phyloP scores from a whole-genome alignment of 2,797 vertebrate genomes.

The Salarias fasciatus region DNA sequence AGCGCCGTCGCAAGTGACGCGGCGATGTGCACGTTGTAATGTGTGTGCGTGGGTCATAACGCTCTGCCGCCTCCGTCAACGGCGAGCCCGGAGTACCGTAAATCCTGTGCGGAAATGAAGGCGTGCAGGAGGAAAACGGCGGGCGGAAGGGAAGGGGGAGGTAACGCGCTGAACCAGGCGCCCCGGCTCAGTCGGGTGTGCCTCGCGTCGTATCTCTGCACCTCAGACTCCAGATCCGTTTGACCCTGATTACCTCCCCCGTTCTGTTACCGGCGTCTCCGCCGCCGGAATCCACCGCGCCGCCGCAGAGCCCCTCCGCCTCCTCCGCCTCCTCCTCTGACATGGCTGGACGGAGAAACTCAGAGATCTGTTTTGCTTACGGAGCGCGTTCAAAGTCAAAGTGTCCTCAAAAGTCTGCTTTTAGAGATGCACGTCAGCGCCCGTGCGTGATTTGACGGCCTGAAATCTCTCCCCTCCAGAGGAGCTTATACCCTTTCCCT shows the following conservation, averaged over 20 bases:
- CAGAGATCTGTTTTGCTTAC: too few species aligned
- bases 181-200: too few species aligned
- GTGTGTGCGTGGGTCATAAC: constrained; percentile 38
- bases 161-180: too few species aligned
- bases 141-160: too few species aligned
- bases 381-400: constrained; percentile 1
- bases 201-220: too few species aligned
- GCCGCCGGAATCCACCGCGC: too few species aligned
- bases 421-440: neutral
- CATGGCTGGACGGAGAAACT: too few species aligned
- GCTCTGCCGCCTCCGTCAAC: too few species aligned
- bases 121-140: constrained; percentile 15
- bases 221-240: constrained; percentile 17
- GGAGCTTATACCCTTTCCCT: constrained; percentile 17
- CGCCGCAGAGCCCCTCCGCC: too few species aligned
- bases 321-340: too few species aligned
- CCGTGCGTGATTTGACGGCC: constrained; percentile 22
- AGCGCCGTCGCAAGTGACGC: constrained; percentile 26
- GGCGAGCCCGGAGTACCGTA: constrained; percentile 32
- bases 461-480: constrained; percentile 15
- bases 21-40: constrained; percentile 37
- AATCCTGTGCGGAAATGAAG: constrained; percentile 9
- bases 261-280: constrained; percentile 21
- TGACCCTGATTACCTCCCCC: constrained; percentile 58
- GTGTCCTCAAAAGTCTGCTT: neutral